Evolutionary conservation across 2,113 vertebrate genomes (phyloP).

Genomic region (Hemichromis elongatus): DNA sequence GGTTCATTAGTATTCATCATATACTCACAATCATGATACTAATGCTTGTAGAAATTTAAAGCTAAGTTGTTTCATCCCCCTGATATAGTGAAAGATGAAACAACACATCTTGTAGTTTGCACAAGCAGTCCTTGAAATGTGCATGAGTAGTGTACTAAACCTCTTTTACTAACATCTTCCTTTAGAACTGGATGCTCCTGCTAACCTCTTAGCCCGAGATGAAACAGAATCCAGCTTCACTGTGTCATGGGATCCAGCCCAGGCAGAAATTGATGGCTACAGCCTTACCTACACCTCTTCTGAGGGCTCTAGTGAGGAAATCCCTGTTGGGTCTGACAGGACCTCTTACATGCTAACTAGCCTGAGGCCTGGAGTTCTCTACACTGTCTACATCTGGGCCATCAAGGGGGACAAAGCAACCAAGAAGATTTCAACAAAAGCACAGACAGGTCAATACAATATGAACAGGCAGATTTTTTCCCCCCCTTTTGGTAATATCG

Average conservation of each 20-base stretch:
- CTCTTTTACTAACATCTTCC: conserved; percentile 7
- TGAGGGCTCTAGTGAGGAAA: conserved; percentile 65
- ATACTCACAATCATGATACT: neutral
- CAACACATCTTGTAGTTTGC: neutral
- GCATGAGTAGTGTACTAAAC: conserved; percentile 21
- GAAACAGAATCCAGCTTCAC: conserved; percentile 71
- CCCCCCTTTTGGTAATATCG: neutral
- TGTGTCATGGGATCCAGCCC: conserved; percentile 69
- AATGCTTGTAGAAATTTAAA: neutral
- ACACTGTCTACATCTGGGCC: conserved; percentile 73
- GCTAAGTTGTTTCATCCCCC: neutral
- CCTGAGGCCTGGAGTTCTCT: conserved; percentile 75
- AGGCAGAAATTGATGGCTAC: conserved; percentile 73
- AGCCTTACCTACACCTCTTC: conserved; percentile 72
- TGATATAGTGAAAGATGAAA: neutral
- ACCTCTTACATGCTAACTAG: conserved; percentile 51
- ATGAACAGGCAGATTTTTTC: neutral
- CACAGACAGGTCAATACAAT: conserved; percentile 73
- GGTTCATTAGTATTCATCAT: neutral
- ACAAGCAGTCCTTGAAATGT: neutral
- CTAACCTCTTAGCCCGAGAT: conserved; percentile 33
- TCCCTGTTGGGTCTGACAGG: conserved; percentile 65
- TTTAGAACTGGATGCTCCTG: conserved; percentile 52
- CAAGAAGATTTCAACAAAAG: conserved; percentile 61
- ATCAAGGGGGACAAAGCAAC: conserved; percentile 69